Percentiles rank a stretch among this genome's conserved stretches.
Conservation (phyloP, 2,888 invertebrate genomes). For the Eupithecia insigniata region DNA sequence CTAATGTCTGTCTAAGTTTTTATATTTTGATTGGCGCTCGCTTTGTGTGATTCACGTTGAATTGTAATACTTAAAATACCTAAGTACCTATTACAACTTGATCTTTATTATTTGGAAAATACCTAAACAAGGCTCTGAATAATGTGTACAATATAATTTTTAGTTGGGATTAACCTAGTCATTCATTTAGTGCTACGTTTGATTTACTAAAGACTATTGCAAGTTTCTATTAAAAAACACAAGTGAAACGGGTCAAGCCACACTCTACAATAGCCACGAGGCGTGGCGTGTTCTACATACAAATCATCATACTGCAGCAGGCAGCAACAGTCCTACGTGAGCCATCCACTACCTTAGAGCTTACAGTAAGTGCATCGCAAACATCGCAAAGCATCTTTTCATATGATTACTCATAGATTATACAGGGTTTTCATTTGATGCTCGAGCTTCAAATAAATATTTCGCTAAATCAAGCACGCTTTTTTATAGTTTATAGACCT, state of each 20-base stretch:
- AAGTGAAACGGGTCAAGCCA: slow-evolving; percentile 23
- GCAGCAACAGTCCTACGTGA: background rate
- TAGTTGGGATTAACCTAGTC: background rate
- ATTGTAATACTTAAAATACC: too few species aligned
- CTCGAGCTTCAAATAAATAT: too few species aligned
- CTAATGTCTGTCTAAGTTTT: background rate
- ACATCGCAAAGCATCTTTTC: background rate
- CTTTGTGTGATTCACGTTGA: too few species aligned
- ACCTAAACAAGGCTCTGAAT: background rate
- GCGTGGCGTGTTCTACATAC: slow-evolving; percentile 18
- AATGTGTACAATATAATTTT: too few species aligned
- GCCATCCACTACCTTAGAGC: background rate
- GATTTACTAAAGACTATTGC: background rate
- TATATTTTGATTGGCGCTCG: background rate
- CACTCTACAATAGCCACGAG: slow-evolving; percentile 1
- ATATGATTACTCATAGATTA: background rate
- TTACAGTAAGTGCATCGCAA: background rate
- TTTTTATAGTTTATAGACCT: too few species aligned
- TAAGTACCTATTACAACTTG: too few species aligned
- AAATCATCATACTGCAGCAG: background rate
- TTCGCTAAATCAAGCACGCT: too few species aligned
- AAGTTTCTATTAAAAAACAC: slow-evolving; percentile 18
- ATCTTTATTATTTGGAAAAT: too few species aligned
- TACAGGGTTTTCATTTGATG: too few species aligned
- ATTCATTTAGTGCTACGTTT: background rate